phyloP scores from a whole-genome alignment of 2,888 invertebrate genomes.

The Euzophera pinguis region DNA sequence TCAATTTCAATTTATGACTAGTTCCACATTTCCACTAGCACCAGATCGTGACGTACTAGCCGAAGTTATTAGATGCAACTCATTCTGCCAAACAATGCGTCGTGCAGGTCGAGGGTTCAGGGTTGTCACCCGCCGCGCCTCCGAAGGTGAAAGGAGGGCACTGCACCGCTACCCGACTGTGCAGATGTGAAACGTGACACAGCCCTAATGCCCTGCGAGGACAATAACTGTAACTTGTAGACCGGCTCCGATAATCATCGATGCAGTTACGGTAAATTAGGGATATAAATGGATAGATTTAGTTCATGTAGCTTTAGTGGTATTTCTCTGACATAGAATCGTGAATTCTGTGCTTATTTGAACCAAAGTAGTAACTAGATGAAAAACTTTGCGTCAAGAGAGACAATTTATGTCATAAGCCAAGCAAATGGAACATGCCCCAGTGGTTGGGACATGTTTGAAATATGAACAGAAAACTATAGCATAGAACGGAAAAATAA shows the following conservation, averaged over 20 bases:
- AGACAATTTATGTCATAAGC: too few species aligned
- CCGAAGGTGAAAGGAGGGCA: conserved; percentile 57
- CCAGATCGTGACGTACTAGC: background rate
- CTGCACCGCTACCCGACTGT: conserved; percentile 35
- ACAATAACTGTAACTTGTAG: conserved; percentile 8
- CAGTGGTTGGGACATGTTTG: too few species aligned
- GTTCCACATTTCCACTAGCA: background rate
- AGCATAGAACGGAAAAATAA: too few species aligned
- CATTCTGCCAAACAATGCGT: background rate
- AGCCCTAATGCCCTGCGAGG: conserved; percentile 9
- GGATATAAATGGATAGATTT: background rate
- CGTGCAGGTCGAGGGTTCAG: conserved; percentile 37
- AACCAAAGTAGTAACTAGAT: too few species aligned
- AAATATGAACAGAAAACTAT: too few species aligned
- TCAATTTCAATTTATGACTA: too few species aligned
- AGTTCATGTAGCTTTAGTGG: background rate
- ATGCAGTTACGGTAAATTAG: conserved; percentile 6
- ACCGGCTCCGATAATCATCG: conserved; percentile 4
- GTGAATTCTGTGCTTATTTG: too few species aligned
- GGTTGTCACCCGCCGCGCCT: conserved; percentile 32
- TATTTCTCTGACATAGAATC: background rate
- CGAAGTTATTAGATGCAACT: background rate
- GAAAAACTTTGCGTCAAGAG: too few species aligned
- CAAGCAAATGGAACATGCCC: too few species aligned
- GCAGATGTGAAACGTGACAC: conserved; percentile 8